phyloP scores from a whole-genome alignment of 2,888 invertebrate genomes.

The Falcaria lacertinaria region DNA sequence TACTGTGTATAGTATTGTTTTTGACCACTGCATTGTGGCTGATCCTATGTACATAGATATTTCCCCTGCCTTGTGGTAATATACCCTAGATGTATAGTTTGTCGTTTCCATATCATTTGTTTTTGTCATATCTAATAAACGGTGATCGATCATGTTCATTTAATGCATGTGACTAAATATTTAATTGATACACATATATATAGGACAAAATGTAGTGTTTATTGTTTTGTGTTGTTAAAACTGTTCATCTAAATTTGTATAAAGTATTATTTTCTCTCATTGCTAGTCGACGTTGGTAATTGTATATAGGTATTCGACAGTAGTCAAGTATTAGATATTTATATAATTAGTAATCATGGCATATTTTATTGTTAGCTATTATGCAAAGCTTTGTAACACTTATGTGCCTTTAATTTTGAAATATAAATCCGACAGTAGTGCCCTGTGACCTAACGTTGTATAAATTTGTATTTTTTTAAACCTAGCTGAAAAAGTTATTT shows the following conservation, averaged over 20 bases:
- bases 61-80: slow-evolving; percentile 16
- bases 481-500: slow-evolving; percentile 30
- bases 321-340: background rate
- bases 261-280: too few relatives aligned
- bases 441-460: slow-evolving; percentile 33
- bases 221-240: too few relatives aligned
- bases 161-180: slow-evolving; percentile 11
- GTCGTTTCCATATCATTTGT: slow-evolving; percentile 37
- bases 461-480: slow-evolving; percentile 31
- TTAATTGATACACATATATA: slow-evolving; percentile 1
- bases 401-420: background rate
- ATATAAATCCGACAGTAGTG: slow-evolving; percentile 33
- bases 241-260: too few relatives aligned
- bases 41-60: background rate
- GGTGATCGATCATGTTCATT: slow-evolving; percentile 6
- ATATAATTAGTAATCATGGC: background rate
- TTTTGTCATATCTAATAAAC: slow-evolving; percentile 22
- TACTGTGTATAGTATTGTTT: slow-evolving; percentile 34
- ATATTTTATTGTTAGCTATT: slow-evolving; percentile 5
- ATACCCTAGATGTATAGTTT: slow-evolving; percentile 19
- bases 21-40: slow-evolving; percentile 15
- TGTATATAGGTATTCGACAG: too few relatives aligned
- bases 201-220: background rate
- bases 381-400: slow-evolving; percentile 11
- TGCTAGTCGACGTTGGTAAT: background rate